Conservation (phyloP, 2,888 invertebrate species). For the Cryptophagus acutangulus region DNA sequence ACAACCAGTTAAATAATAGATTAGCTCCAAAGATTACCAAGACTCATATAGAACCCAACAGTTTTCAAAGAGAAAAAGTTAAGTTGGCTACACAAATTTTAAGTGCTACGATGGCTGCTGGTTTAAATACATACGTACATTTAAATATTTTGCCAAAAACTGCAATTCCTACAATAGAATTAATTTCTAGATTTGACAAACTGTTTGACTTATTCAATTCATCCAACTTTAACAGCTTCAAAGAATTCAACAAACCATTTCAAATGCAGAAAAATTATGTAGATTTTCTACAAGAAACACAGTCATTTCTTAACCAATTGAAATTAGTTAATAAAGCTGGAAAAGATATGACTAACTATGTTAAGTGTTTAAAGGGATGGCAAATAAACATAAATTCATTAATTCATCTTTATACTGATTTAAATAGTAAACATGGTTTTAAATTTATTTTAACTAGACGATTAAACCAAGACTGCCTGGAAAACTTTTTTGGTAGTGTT, state of each 20-base stretch:
- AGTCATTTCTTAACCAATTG: constrained; percentile 17
- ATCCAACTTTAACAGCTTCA: constrained; percentile 10
- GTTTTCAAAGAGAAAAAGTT: constrained; percentile 27
- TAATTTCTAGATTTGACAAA: constrained; percentile 25
- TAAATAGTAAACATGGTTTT: constrained; percentile 17
- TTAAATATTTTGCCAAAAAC: constrained; percentile 18
- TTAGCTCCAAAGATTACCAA: constrained; percentile 23
- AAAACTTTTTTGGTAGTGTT: constrained; percentile 27
- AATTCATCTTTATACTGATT: constrained; percentile 19
- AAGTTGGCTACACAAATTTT: constrained; percentile 25
- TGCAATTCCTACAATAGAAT: constrained; percentile 19
- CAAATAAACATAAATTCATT: constrained; percentile 23
- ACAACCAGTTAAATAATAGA: constrained; percentile 14
- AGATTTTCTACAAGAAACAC: constrained; percentile 20
- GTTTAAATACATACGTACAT: constrained; percentile 20
- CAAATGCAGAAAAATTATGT: constrained; percentile 17
- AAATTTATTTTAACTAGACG: constrained; percentile 23
- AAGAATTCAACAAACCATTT: constrained; percentile 14
- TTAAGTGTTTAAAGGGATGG: constrained; percentile 23
- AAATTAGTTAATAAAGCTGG: constrained; percentile 16
- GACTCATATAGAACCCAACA: constrained; percentile 22
- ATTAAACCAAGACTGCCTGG: constrained; percentile 26
- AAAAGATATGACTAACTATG: constrained; percentile 20
- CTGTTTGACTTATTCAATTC: constrained; percentile 29
- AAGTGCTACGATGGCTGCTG: constrained; percentile 24